Conservation (phyloP, 2,888 invertebrate species). For the Ptychoptera contaminata region DNA sequence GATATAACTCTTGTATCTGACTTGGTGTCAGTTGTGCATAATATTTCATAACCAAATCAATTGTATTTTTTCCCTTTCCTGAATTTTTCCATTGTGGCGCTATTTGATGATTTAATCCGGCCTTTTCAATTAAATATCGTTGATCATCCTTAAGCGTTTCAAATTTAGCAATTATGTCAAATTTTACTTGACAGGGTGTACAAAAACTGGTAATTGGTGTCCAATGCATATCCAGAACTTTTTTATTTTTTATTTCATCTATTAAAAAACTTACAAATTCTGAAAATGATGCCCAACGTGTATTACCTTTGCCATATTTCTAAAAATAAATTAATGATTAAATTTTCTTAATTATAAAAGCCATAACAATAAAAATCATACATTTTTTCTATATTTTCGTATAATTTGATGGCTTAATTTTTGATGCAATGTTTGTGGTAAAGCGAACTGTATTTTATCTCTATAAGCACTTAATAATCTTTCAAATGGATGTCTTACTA, state of each 20-base stretch:
- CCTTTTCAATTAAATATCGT: conserved; percentile 61
- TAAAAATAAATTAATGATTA: conserved; percentile 2
- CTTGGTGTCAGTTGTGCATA: conserved; percentile 58
- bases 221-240: conserved; percentile 70
- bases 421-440: conserved; percentile 68
- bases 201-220: conserved; percentile 72
- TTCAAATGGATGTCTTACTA: conserved; percentile 69
- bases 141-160: conserved; percentile 66
- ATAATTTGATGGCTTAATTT: conserved; percentile 66
- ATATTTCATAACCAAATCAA: conserved; percentile 54
- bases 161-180: conserved; percentile 67
- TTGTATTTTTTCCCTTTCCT: conserved; percentile 57
- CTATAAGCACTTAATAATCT: conserved; percentile 66
- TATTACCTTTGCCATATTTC: conserved; percentile 23
- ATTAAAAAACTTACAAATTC: conserved; percentile 68
- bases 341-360: background rate
- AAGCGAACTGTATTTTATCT: conserved; percentile 68
- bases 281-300: conserved; percentile 59
- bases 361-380: conserved; percentile 13
- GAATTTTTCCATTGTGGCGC: conserved; percentile 74
- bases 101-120: conserved; percentile 55
- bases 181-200: conserved; percentile 70
- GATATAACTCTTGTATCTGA: conserved; percentile 61
- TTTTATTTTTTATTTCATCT: conserved; percentile 42
- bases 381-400: conserved; percentile 46